Evolutionary conservation across 1,140 invertebrate genomes (phyloP), one percentile per base, ranked within the genome.

Genomic region (Drosophila malerkotliana): DNA sequence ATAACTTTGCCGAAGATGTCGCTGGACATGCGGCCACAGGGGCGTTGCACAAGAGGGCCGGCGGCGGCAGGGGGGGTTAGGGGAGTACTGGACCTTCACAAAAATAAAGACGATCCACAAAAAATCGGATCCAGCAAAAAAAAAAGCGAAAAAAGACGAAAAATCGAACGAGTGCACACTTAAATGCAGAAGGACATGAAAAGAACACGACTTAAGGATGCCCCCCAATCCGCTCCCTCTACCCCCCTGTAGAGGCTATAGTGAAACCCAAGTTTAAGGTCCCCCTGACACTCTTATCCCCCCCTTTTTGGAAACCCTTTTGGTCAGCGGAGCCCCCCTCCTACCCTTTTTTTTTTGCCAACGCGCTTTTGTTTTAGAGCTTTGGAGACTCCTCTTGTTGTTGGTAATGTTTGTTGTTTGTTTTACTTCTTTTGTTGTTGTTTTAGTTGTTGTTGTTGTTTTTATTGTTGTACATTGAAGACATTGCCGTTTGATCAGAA

Each of bases 101-200:
- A 66, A 37, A 82, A 81, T 78, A 87, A 72, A 80, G 83, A 82
- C 83, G 82, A 85, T 87, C 82, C 82, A 87, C 14, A 44, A 44
- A 37, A 37, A 37, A 37, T 12, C 9, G 12, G 12, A 18, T 18
- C 18, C 18, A 18, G 18, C 18, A 18, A 9, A 12, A 37, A 55
- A 64, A 67, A 67, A 82, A 9, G 3, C n/a, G 28, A 34, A 28
- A 44, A 52, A 44, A 24, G 3, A 12, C 7, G 3, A 68, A 73
- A 85, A 85, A 75, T 75, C 82, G 82, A 85, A 82, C 77, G 82
- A 85, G 66, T 85, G 82, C 82, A 87, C 82, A 85, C 82, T 85
- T 79, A 82, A 85, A 85, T 82, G 78, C 83, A 87, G 87, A 85
- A 85, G 82, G 82, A 87, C 82, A 85, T 82, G 82, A 85, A 82